Evolutionary conservation across 2,797 vertebrate genomes (phyloP).

Genomic region (Eupleurogrammus muticus): DNA sequence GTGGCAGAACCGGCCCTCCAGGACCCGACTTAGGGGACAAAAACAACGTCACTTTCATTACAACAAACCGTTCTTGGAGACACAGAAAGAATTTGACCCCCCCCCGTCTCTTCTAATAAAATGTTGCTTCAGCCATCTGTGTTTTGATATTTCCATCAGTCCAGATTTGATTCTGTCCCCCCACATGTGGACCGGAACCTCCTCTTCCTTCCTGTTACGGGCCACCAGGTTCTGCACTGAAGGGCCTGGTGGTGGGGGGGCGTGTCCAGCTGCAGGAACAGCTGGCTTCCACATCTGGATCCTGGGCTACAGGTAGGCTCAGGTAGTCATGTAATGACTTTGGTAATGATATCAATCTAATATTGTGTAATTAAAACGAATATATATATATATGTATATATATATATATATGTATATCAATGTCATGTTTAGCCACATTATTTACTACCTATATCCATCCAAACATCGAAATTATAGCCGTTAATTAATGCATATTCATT

Average conservation of each 20-base stretch:
- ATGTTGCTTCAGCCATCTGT: slow-evolving; percentile 3
- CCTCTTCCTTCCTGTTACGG: background rate
- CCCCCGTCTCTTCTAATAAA: background rate
- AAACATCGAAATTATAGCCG: no score
- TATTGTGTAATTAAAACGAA: no score
- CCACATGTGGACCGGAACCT: slow-evolving; percentile 5
- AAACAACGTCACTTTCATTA: background rate
- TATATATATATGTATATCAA: no score
- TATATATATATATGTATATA: no score
- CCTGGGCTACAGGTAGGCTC: background rate
- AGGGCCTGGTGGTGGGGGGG: no score
- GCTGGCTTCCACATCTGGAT: slow-evolving; percentile 31
- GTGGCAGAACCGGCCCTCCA: slow-evolving; percentile 6
- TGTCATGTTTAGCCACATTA: no score
- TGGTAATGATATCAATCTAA: no score
- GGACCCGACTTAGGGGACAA: background rate
- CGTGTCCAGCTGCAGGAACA: slow-evolving; percentile 2
- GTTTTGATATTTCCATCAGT: slow-evolving; percentile 3
- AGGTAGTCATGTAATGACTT: no score
- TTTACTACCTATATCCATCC: no score
- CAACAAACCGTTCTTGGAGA: background rate
- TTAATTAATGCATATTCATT: no score
- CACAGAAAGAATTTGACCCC: slow-evolving; percentile 13
- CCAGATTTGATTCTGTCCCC: background rate
- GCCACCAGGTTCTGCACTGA: background rate